Conservation (phyloP, 1,140 invertebrate genomes). For the Diorhabda carinulata region DNA sequence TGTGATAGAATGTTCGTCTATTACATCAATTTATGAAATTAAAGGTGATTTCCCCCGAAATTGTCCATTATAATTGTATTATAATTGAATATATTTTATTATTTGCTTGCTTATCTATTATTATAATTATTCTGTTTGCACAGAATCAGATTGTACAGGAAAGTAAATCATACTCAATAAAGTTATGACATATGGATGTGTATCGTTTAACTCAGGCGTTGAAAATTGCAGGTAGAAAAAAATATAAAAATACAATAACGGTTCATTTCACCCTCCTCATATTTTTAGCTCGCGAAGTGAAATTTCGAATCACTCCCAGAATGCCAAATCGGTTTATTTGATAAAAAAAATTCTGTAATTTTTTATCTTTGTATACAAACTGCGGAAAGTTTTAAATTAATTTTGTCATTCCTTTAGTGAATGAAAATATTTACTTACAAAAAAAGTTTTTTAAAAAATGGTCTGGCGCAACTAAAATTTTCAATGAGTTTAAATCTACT, state of each 20-base stretch:
- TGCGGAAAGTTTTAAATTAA: too few relatives aligned
- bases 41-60: conserved; percentile 11
- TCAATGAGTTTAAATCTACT: too few relatives aligned
- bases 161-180: conserved; percentile 41
- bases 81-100: conserved; percentile 44
- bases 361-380: too few relatives aligned
- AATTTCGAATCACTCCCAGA: too few relatives aligned
- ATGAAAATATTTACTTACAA: neutral
- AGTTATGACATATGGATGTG: conserved; percentile 25
- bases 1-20: conserved; percentile 17
- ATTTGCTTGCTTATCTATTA: conserved; percentile 40
- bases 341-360: too few relatives aligned
- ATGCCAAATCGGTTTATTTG: too few relatives aligned
- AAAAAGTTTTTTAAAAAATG: neutral
- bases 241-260: too few relatives aligned
- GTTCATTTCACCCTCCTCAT: too few relatives aligned
- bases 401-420: neutral
- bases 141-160: conserved; percentile 43
- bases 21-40: conserved; percentile 10
- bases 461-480: neutral
- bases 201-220: neutral
- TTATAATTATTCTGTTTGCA: conserved; percentile 42
- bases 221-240: too few relatives aligned
- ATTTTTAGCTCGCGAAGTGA: too few relatives aligned
- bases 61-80: conserved; percentile 36